Conservation (phyloP, 2,888 invertebrate species). For the Drosophila ustulata region DNA sequence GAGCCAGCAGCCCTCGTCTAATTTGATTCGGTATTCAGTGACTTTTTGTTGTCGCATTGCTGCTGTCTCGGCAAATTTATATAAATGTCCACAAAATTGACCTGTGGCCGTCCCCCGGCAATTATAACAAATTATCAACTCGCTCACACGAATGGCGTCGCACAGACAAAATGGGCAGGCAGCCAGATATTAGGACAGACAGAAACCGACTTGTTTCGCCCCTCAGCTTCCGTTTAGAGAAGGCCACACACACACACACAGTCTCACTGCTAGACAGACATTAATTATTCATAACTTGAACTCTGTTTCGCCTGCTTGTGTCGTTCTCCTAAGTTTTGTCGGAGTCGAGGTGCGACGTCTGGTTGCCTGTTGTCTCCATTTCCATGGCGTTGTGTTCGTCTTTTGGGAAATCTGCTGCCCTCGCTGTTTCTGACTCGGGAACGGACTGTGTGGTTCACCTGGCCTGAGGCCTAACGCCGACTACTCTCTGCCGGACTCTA, state of each 20-base stretch:
- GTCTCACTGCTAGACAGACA: constrained; percentile 57
- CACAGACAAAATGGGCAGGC: constrained; percentile 23
- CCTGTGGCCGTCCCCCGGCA: constrained; percentile 75
- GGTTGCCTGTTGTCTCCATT: constrained; percentile 45
- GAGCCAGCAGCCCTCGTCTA: constrained; percentile 12
- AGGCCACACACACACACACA: constrained; percentile 31
- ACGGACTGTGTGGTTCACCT: constrained; percentile 34
- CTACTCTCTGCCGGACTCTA: constrained; percentile 20
- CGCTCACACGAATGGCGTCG: constrained; percentile 63
- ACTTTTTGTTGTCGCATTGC: constrained; percentile 48
- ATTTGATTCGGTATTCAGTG: constrained; percentile 62
- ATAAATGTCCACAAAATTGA: constrained; percentile 78
- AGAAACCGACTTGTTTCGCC: neutral
- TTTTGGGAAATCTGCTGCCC: constrained; percentile 69
- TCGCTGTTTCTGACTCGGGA: constrained; percentile 25
- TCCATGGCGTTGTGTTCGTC: constrained; percentile 58
- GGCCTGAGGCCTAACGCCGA: constrained; percentile 55
- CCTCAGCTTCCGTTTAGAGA: constrained; percentile 27
- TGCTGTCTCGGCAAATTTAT: constrained; percentile 71
- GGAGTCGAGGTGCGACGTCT: constrained; percentile 10
- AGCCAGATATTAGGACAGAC: neutral
- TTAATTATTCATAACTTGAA: constrained; percentile 78
- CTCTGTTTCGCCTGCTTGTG: constrained; percentile 33
- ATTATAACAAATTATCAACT: constrained; percentile 80
- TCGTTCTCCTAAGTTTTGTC: constrained; percentile 29